A percentile compares a stretch with the other conserved stretches of the same genome.
Evolutionary conservation across 2,888 invertebrate species (phyloP).

Genomic region (Alviniconcha strummeri): DNA sequence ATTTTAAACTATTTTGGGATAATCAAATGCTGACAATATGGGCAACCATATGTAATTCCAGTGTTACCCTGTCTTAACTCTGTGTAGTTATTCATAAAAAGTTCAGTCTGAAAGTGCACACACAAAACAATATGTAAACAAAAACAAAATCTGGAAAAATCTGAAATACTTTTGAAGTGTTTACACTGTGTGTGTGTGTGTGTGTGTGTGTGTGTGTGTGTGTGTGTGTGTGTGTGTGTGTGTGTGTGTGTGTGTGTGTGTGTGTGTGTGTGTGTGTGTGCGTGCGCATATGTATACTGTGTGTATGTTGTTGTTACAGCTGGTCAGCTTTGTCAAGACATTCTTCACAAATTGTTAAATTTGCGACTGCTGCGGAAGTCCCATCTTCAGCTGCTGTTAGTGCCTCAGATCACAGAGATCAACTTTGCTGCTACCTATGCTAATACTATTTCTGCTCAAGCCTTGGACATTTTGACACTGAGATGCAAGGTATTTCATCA

Average conservation of each 20-base stretch:
- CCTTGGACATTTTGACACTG: conserved; percentile 38
- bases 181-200: background rate
- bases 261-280: background rate
- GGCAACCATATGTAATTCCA: too few species aligned
- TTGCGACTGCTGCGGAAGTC: conserved; percentile 44
- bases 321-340: conserved; percentile 42
- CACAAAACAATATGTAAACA: too few species aligned
- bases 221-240: background rate
- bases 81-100: too few species aligned
- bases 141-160: too few species aligned
- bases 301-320: conserved; percentile 28
- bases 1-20: too few species aligned
- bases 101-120: too few species aligned
- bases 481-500: conserved; percentile 41
- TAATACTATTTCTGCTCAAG: conserved; percentile 39
- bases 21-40: too few species aligned
- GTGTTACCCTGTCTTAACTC: too few species aligned
- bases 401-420: conserved; percentile 43
- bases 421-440: conserved; percentile 42
- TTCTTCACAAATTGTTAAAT: conserved; percentile 45
- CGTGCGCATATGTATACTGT: too few species aligned
- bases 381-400: conserved; percentile 52
- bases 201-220: background rate
- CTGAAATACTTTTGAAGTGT: too few species aligned
- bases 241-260: conserved; percentile 1